A percentile compares a stretch with the other conserved stretches of the same genome.
Conservation (phyloP, 2,888 invertebrate genomes). For the Drosophila paranaensis region DNA sequence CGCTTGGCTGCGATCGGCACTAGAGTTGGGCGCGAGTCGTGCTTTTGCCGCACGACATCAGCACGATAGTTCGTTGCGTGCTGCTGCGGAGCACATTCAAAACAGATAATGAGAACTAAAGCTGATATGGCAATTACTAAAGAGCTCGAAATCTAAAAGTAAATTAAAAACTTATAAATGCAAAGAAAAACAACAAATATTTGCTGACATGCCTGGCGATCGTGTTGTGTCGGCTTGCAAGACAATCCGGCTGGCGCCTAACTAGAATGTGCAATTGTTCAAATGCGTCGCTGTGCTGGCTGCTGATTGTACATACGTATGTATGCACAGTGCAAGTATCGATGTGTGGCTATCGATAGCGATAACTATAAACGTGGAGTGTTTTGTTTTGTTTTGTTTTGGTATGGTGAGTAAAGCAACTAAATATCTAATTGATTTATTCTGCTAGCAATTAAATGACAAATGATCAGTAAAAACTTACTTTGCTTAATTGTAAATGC, state of each 20-base stretch:
- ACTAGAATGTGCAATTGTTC: neutral
- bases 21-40: constrained; percentile 3
- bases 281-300: constrained; percentile 17
- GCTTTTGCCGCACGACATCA: neutral
- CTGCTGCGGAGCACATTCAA: too few species aligned
- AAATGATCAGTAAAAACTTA: constrained; percentile 62
- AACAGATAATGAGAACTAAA: neutral
- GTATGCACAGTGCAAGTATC: constrained; percentile 19
- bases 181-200: too few species aligned
- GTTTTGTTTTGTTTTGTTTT: neutral
- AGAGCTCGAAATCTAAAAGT: neutral
- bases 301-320: constrained; percentile 3
- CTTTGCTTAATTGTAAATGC: constrained; percentile 79
- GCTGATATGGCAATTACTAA: too few species aligned
- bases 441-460: constrained; percentile 52
- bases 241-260: neutral
- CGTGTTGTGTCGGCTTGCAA: neutral
- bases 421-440: constrained; percentile 31
- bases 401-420: constrained; percentile 42
- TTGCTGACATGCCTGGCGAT: neutral
- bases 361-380: constrained; percentile 30
- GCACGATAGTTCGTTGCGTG: neutral
- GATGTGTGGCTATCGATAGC: constrained; percentile 32
- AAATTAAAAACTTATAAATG: neutral
- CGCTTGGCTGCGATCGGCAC: constrained; percentile 13